A percentile compares a stretch with the other conserved stretches of the same genome.
Evolutionary conservation across 2,113 vertebrate genomes (phyloP).

Genomic region (Nycticorax nycticorax): DNA sequence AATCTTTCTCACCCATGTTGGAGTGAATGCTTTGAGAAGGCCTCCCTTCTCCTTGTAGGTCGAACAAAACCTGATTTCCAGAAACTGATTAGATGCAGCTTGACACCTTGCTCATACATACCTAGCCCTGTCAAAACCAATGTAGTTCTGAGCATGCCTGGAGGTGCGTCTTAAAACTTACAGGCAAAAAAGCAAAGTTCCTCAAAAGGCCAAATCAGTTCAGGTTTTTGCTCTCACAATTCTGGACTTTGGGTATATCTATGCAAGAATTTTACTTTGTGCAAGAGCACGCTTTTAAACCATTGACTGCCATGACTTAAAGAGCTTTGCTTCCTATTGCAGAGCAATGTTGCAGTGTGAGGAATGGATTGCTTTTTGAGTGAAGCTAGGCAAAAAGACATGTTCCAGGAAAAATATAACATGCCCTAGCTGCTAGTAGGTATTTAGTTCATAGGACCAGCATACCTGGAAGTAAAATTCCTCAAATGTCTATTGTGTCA

Average conservation of each 20-base stretch:
- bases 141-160: not conserved
- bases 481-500: not conserved
- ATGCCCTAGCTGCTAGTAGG: not conserved
- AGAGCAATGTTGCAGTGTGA: not conserved
- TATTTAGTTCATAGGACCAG: not conserved
- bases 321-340: not conserved
- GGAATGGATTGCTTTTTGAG: not conserved
- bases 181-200: not conserved
- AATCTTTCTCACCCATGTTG: not conserved
- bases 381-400: not conserved
- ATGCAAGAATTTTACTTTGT: not conserved
- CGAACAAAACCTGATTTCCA: not conserved
- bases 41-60: not conserved
- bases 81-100: not conserved
- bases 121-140: not conserved
- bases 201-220: not conserved
- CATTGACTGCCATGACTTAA: not conserved
- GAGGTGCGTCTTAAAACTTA: not conserved
- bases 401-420: accelerated
- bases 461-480: not conserved
- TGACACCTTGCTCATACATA: not conserved
- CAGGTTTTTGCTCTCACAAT: not conserved
- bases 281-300: not conserved
- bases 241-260: not conserved
- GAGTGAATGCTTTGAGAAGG: not conserved